Conservation (phyloP, 2,113 vertebrate genomes). For the Pelecanoides urinatrix region DNA sequence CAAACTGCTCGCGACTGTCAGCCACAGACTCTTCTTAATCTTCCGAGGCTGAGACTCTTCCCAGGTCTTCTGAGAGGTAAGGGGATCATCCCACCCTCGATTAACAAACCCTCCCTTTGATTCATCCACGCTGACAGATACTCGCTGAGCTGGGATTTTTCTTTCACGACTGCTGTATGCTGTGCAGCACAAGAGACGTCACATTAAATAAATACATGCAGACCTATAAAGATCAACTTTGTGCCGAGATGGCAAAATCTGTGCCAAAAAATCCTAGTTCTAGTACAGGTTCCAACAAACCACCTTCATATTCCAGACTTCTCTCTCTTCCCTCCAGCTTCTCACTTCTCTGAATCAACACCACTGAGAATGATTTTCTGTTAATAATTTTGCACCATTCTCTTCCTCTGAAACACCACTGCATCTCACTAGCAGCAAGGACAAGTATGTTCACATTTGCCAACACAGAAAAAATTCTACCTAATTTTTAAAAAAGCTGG, state of each 20-base stretch:
- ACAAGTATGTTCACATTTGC: neutral
- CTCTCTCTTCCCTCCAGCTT: neutral
- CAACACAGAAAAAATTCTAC: neutral
- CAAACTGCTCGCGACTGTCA: neutral
- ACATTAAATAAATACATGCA: neutral
- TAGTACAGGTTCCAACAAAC: neutral
- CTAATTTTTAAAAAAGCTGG: neutral
- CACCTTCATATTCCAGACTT: neutral
- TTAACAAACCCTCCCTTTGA: neutral
- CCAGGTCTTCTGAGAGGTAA: neutral
- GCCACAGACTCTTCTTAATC: neutral
- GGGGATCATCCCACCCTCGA: neutral
- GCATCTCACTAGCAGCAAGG: neutral
- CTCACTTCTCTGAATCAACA: neutral
- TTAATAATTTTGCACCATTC: neutral
- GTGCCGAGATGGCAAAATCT: neutral
- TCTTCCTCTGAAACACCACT: neutral
- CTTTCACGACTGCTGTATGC: neutral
- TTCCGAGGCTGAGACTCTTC: neutral
- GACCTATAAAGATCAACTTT: neutral
- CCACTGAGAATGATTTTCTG: neutral
- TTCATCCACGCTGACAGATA: neutral
- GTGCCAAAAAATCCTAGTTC: neutral
- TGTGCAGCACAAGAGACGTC: neutral
- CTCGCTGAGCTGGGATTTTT: neutral